These are phyloP conservation scores for Hipparchia semele DNA, from an alignment of 2,888 invertebrate genomes.

Conservation along the genomic window DNA sequence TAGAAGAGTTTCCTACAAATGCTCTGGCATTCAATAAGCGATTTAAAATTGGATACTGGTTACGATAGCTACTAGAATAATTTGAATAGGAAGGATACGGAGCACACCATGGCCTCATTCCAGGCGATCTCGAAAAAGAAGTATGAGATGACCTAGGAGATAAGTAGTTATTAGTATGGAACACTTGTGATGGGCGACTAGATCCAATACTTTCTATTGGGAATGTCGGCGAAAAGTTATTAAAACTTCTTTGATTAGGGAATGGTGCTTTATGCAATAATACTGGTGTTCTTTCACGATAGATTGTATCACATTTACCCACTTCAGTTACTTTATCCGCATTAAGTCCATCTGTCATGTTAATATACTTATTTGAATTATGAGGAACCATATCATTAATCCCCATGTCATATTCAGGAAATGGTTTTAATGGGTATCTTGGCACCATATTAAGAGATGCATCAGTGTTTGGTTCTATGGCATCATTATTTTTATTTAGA, in stretches of 20 bases:
- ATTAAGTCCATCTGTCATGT: neutral
- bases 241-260: neutral
- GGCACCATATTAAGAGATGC: neutral
- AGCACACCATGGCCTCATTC: neutral
- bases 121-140: neutral
- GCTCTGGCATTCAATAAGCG: neutral
- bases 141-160: neutral
- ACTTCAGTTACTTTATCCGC: neutral
- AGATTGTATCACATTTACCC: neutral
- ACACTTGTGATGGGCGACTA: neutral
- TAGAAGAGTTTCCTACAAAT: neutral
- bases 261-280: neutral
- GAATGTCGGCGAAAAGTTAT: neutral
- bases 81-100: neutral
- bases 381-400: neutral
- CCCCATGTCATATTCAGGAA: neutral
- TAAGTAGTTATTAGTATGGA: neutral
- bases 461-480: neutral
- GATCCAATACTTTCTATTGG: conserved; percentile 3
- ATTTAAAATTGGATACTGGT: neutral
- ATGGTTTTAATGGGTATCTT: neutral
- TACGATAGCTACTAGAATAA: neutral
- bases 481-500: neutral
- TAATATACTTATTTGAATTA: neutral
- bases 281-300: neutral